Conservation (phyloP, 2,113 vertebrate species). For the Bolborhynchus lineola region DNA sequence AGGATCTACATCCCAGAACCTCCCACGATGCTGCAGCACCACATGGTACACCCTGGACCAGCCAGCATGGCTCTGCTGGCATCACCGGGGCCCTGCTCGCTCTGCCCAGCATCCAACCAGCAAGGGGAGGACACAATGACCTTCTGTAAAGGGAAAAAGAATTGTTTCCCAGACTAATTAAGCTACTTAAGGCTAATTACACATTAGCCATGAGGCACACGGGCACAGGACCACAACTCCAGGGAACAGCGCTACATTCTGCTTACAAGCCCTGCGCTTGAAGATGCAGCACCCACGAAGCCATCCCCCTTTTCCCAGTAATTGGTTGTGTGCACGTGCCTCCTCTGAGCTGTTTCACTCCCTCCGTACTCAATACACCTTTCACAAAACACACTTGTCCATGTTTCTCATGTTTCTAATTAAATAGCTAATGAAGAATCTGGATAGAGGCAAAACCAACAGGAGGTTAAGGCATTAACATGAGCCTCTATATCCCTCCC, state of each 20-base stretch:
- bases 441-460: neutral
- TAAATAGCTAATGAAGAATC: neutral
- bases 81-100: neutral
- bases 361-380: neutral
- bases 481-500: neutral
- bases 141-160: neutral
- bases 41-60: rapidly evolving
- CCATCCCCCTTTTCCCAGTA: neutral
- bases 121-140: neutral
- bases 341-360: neutral
- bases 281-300: rapidly evolving
- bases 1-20: neutral
- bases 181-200: neutral
- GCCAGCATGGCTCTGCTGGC: neutral
- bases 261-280: neutral
- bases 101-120: neutral
- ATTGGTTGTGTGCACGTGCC: neutral
- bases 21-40: neutral
- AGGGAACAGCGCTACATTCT: neutral
- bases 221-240: neutral
- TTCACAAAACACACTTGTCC: neutral
- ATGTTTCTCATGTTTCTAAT: neutral
- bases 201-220: neutral
- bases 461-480: neutral
- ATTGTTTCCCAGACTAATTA: neutral